A percentile compares a stretch with the other conserved stretches of the same genome.
phyloP scores from a whole-genome alignment of 2,888 invertebrate genomes.

The Drosophila dives region DNA sequence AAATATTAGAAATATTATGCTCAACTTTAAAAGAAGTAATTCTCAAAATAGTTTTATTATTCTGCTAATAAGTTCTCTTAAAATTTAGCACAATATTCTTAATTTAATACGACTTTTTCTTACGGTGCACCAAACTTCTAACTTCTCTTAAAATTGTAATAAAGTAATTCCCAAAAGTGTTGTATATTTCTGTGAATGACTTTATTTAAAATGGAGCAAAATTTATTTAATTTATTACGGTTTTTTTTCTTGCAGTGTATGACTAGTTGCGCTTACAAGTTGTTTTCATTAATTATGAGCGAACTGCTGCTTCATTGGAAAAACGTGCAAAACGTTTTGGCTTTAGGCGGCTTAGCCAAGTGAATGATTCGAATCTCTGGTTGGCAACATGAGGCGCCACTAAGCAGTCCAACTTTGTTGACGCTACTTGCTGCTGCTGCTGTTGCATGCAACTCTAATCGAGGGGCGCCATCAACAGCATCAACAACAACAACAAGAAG shows the following conservation, averaged over 20 bases:
- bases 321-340: slow-evolving; percentile 78
- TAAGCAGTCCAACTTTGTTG: slow-evolving; percentile 42
- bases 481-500: slow-evolving; percentile 20
- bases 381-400: slow-evolving; percentile 67
- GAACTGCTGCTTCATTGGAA: slow-evolving; percentile 71
- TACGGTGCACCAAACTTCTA: background rate
- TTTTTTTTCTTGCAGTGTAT: background rate
- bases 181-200: too few species aligned
- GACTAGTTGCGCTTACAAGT: slow-evolving; percentile 50
- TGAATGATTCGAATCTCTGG: slow-evolving; percentile 73
- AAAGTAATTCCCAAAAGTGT: too few species aligned
- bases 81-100: background rate
- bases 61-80: background rate
- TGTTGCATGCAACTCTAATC: slow-evolving; percentile 79
- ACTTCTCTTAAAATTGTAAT: too few species aligned
- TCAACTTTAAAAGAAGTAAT: too few species aligned
- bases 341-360: slow-evolving; percentile 66
- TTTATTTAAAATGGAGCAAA: too few species aligned
- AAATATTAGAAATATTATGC: too few species aligned
- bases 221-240: background rate
- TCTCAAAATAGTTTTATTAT: too few species aligned
- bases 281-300: slow-evolving; percentile 78
- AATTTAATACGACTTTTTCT: background rate
- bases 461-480: slow-evolving; percentile 70
- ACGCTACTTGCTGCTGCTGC: slow-evolving; percentile 16